Evolutionary conservation across 2,888 invertebrate species (phyloP).

Genomic region (Lacanobia wlatinum): DNA sequence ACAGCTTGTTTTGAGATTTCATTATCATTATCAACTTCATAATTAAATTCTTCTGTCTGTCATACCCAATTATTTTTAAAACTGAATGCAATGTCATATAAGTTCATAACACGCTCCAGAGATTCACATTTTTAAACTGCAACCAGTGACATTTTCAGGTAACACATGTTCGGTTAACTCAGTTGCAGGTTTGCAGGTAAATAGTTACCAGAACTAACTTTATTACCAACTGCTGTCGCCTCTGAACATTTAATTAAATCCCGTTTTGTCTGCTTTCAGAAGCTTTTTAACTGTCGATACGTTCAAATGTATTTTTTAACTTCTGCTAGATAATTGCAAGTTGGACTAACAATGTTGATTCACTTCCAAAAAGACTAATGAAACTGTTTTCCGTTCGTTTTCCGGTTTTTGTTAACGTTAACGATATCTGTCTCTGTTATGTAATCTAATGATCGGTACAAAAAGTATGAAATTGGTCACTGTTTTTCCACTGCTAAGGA

Average conservation of each 20-base stretch:
- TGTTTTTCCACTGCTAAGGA: not conserved
- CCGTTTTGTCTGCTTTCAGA: slow-evolving; percentile 21
- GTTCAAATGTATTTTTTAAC: slow-evolving; percentile 42
- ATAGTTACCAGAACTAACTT: slow-evolving; percentile 44
- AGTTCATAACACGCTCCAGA: not conserved
- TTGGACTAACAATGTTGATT: slow-evolving; percentile 42
- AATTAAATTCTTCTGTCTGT: too few relatives aligned
- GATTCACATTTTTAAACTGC: not conserved
- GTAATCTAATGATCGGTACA: not conserved
- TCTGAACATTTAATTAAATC: slow-evolving; percentile 47
- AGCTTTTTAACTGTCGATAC: slow-evolving; percentile 14
- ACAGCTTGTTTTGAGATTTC: too few relatives aligned
- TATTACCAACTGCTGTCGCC: slow-evolving; percentile 33
- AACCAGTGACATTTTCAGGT: not conserved
- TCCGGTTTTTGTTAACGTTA: slow-evolving; percentile 4
- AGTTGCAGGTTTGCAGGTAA: slow-evolving; percentile 1
- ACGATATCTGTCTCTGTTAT: not conserved
- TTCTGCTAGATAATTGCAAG: slow-evolving; percentile 36
- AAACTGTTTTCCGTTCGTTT: slow-evolving; percentile 7
- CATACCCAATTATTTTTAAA: not conserved
- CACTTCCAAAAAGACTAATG: not conserved
- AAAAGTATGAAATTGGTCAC: not conserved
- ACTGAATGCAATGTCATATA: not conserved
- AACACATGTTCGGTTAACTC: slow-evolving; percentile 4
- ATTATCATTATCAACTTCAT: not conserved